These are phyloP conservation scores for Campodea augens DNA, from an alignment of 1,140 invertebrate genomes.

Conservation along the genomic window DNA sequence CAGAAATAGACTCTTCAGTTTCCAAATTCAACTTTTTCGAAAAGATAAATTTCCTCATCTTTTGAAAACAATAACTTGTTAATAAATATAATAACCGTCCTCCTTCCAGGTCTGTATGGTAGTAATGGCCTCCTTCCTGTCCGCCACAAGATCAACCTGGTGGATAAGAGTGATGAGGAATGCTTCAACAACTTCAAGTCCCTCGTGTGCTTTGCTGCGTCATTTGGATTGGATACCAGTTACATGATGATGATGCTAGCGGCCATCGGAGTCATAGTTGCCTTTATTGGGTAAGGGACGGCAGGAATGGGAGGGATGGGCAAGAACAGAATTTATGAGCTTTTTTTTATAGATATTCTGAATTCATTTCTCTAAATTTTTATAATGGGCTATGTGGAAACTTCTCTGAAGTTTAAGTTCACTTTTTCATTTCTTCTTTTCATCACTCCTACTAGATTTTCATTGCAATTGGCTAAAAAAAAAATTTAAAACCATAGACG, in stretches of 20 bases:
- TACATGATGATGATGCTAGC: conserved; percentile 51
- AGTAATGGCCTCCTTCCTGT: conserved; percentile 60
- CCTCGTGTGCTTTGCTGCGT: conserved; percentile 45
- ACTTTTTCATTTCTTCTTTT: neutral
- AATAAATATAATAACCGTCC: conserved; percentile 9
- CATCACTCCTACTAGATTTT: no score
- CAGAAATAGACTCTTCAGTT: no score
- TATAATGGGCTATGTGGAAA: neutral
- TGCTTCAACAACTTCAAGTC: conserved; percentile 44
- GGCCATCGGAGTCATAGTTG: conserved; percentile 39
- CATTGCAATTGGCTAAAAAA: no score
- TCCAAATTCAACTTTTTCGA: no score
- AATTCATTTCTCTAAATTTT: neutral
- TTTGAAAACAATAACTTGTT: conserved; percentile 4
- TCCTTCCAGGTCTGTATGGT: conserved; percentile 47
- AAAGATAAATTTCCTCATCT: no score
- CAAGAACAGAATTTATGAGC: neutral
- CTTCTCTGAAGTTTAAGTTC: neutral
- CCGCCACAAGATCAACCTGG: conserved; percentile 34
- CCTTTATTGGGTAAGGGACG: conserved; percentile 37
- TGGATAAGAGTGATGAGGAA: conserved; percentile 24
- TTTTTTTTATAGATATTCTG: neutral
- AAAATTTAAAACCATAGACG: no score
- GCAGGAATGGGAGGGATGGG: neutral
- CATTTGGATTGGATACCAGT: conserved; percentile 42